These are phyloP conservation scores for Garra rufa DNA, from an alignment of 2,113 vertebrate species.

Conservation along the genomic window DNA sequence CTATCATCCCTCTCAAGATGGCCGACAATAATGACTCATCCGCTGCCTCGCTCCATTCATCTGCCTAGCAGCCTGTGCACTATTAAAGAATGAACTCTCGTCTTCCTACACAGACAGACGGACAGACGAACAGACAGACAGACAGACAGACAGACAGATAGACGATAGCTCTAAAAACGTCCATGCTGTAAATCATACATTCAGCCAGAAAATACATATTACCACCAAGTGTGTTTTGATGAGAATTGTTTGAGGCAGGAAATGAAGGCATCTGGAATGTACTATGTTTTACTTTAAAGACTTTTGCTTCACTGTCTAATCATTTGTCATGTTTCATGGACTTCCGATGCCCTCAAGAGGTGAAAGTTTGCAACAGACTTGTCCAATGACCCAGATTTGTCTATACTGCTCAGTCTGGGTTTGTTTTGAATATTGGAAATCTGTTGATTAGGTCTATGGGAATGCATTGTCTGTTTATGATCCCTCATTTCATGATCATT, in stretches of 20 bases:
- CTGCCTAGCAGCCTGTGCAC: constrained; percentile 31
- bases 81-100: neutral
- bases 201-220: neutral
- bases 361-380: neutral
- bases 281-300: neutral
- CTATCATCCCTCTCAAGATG: constrained; percentile 58
- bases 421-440: neutral
- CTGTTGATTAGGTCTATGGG: neutral
- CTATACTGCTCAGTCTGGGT: neutral
- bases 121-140: neutral
- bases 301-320: neutral
- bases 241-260: neutral
- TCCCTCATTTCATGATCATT: neutral
- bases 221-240: neutral
- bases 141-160: neutral
- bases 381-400: neutral
- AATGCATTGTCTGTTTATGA: neutral
- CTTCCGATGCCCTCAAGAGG: constrained; percentile 26
- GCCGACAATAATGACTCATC: constrained; percentile 56
- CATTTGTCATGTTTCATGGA: neutral
- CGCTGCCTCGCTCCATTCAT: constrained; percentile 43
- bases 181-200: neutral
- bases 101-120: neutral
- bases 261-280: neutral
- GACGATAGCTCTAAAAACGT: no score